Evolutionary conservation across 2,113 vertebrate genomes (phyloP), one percentile per base, ranked within the genome.

Genomic region (Vidua macroura): DNA sequence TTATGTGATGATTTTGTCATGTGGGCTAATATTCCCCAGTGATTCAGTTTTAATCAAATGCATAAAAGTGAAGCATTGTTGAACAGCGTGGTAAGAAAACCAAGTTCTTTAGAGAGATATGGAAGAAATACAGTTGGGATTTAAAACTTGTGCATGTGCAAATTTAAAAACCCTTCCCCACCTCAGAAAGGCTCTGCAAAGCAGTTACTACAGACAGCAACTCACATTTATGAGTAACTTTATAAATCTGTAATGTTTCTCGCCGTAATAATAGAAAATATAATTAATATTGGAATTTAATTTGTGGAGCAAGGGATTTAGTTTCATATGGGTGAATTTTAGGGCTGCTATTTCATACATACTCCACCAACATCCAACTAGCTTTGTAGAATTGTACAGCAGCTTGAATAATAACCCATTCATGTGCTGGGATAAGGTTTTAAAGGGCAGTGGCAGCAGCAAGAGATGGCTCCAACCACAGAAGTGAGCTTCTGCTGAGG

Each of bases 1-100:
- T 92, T 97, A 88, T 43, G 5, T 70, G 89, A 96, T 97, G 92
- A 85, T 92, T 97, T 95, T 95, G 83, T 97, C 97, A 95, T 96
- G 91, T 81, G 83, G 89, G 46, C 41, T 95, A 67, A 96, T 88
- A 88, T 79, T 96, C 89, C 60, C 84, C 64, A 6, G 72, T 81
- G 96, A 94, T 12, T 85, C 13, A 11, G 6, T 52, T 95, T 97
- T 96, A 97, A 97, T 96, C 80, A 90, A 75, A 96, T 88, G 60
- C 64, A 96, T 94, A 86, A 96, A 80, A 89, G 68, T 7, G 8
- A 89, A 73, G 35, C 88, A 67, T 56, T 51, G 17, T 43, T 74
- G 60, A 95, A 60, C 30, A 78, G 81, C 0, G 1, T 44, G 25
- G 78, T 55, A 90, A 96, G 9, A 95, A 81, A 82, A 28, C 7